Conservation (phyloP, 2,113 vertebrate species). For the Alligator mississippiensis region DNA sequence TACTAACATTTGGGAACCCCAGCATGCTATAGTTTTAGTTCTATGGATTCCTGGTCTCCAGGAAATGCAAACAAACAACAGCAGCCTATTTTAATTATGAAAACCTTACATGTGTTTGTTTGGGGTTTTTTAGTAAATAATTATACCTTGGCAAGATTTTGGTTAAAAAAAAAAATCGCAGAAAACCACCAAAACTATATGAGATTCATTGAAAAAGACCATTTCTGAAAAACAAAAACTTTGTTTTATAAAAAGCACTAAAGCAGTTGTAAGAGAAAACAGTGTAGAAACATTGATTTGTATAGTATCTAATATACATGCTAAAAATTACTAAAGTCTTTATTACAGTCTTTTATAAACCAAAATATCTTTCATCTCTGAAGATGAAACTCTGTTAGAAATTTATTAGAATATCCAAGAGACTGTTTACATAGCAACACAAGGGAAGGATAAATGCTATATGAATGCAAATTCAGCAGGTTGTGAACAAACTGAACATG, state of each 20-base stretch:
- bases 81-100: slow-evolving; percentile 11
- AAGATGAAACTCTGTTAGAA: too few relatives aligned
- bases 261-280: background rate
- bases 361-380: too few relatives aligned
- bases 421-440: too few relatives aligned
- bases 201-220: background rate
- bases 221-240: background rate
- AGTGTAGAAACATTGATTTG: background rate
- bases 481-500: too few relatives aligned
- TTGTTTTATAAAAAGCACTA: too few relatives aligned
- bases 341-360: background rate
- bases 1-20: slow-evolving; percentile 20
- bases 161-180: background rate
- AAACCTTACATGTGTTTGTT: background rate
- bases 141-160: too few relatives aligned
- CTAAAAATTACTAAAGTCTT: background rate
- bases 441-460: too few relatives aligned
- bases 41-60: background rate
- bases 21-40: background rate
- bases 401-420: too few relatives aligned
- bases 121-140: too few relatives aligned
- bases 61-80: slow-evolving; percentile 38
- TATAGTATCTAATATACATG: background rate
- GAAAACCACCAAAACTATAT: background rate
- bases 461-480: too few relatives aligned